Conservation (phyloP, 2,113 vertebrate genomes). For the Phaethornis superciliosus region DNA sequence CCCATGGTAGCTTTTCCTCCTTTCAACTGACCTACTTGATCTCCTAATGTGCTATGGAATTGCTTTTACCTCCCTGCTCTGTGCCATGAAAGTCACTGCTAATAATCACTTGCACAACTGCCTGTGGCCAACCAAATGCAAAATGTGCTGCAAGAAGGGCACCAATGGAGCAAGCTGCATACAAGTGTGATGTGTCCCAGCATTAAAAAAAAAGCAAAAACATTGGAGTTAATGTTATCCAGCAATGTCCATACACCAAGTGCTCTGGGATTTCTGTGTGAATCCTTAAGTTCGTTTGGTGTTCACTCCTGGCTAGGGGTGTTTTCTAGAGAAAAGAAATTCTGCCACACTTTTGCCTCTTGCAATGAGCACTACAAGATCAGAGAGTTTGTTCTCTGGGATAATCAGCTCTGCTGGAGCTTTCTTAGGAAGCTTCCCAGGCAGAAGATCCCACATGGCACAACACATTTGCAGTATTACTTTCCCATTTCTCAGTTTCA, state of each 20-base stretch:
- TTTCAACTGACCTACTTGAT: conserved; percentile 55
- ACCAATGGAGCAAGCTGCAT: neutral
- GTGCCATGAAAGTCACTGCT: conserved; percentile 23
- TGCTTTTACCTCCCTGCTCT: conserved; percentile 55
- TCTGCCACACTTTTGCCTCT: neutral
- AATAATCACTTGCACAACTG: neutral
- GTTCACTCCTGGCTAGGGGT: neutral
- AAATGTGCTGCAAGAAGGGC: accelerated
- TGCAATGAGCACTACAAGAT: neutral
- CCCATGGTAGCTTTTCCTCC: conserved; percentile 29
- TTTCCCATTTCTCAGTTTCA: conserved; percentile 49
- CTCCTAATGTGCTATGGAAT: conserved; percentile 26
- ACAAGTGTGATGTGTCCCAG: accelerated
- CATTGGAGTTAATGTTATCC: neutral
- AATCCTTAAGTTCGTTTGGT: neutral
- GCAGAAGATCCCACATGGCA: neutral
- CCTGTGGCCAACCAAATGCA: neutral
- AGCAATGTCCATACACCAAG: neutral
- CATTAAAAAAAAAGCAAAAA: neutral
- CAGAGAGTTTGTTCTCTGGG: neutral
- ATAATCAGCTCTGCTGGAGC: neutral
- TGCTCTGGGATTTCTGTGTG: neutral
- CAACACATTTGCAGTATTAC: neutral
- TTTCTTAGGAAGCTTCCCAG: neutral
- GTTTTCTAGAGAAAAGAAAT: neutral